These are phyloP conservation scores for Tychaedon coryphoeus DNA, from an alignment of 2,113 vertebrate genomes.

Conservation along the genomic window DNA sequence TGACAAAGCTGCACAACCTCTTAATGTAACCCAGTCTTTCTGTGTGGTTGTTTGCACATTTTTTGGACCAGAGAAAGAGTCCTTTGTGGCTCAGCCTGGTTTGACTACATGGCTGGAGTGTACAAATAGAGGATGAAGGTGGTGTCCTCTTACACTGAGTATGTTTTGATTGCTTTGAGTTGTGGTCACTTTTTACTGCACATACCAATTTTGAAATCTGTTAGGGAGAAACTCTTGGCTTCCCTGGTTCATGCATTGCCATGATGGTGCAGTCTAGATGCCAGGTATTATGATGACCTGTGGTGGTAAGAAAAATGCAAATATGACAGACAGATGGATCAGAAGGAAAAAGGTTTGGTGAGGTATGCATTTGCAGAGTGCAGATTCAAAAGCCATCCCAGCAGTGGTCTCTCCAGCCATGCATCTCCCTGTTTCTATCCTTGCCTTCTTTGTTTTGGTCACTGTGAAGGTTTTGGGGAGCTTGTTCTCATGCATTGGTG, in stretches of 20 bases:
- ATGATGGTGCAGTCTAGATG: background rate
- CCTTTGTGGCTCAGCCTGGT: constrained; percentile 8
- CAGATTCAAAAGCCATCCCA: background rate
- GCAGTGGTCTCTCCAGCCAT: background rate
- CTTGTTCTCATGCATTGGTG: background rate
- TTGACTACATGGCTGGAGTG: background rate
- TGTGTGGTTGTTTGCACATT: background rate
- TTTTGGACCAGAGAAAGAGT: constrained; percentile 9
- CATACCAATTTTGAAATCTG: background rate
- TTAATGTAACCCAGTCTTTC: constrained; percentile 28
- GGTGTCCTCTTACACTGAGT: background rate
- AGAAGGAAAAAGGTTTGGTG: background rate
- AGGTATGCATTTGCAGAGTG: background rate
- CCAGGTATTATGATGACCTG: background rate
- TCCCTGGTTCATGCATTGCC: background rate
- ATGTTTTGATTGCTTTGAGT: background rate
- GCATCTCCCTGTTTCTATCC: background rate
- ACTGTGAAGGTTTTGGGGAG: background rate
- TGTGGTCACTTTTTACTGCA: background rate
- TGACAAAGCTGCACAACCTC: constrained; percentile 2
- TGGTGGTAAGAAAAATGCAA: background rate
- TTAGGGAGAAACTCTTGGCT: background rate
- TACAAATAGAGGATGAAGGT: background rate
- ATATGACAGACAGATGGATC: background rate
- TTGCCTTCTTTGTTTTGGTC: background rate